Evolutionary conservation across 2,888 invertebrate genomes (phyloP), one percentile per base, ranked within the genome.

Genomic region (Acleris emargana): DNA sequence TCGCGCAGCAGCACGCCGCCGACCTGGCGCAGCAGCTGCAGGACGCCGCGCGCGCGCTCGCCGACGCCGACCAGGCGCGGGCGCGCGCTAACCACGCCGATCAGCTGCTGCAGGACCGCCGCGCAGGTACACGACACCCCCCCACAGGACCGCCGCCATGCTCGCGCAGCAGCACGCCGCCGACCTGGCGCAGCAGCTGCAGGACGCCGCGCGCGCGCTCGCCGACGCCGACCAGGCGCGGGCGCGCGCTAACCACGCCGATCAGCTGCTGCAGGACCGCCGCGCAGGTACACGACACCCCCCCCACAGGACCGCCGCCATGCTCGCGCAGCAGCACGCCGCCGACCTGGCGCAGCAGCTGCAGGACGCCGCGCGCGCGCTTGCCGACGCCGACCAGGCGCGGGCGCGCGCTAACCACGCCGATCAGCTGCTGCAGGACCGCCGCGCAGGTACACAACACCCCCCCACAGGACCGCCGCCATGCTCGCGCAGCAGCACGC

Each of bases 401-500:
- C 42, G 7, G 6, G 42, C 28, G 47, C 58, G 47, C 47, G 58
- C 53, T 16, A 25, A 42, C 18, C 45, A 45, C 61, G 43, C 53
- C 28, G 50, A 51, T 5, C 59, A 25, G 22, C 50, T 38, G 42
- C 11, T 32, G 59, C 59, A 51, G 50, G 59, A 59, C 22, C 51
- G 32, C 17, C 45, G 20, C 45, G 45, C 45, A 16, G 45, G 42
- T 17, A 22, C 7, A 18, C 18, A 22, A 11, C 11, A 28, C 9
- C 53, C 25, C 1, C 6, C 5, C 25, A 28, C 25, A 22, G 22
- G 22, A 22, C 22, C 83, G 70, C 82, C 70, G 87, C 93, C 67
- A 93, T 94, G 60, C 81, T 91, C 57, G 81, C 80, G 64, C 80
- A 87, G 62, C 88, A 91, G 71, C 79, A 60, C 52, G 60, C 60